Conservation (phyloP, 2,888 invertebrate genomes). For the Lycaena phlaeas region DNA sequence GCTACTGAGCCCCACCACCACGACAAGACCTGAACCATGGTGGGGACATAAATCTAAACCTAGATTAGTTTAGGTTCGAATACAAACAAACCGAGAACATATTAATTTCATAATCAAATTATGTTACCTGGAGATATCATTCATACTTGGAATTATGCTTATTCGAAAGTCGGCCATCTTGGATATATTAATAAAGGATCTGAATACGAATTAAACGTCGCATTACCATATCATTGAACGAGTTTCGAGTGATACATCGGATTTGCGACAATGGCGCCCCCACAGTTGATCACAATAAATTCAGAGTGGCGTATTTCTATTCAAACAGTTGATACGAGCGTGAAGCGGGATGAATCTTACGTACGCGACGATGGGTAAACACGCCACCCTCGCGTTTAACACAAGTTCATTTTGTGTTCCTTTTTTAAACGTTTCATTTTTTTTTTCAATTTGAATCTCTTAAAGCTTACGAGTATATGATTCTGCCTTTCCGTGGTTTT, state of each 20-base stretch:
- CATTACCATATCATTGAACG: slow-evolving; percentile 58
- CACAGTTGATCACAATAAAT: slow-evolving; percentile 55
- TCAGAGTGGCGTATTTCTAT: slow-evolving; percentile 63
- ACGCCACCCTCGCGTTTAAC: slow-evolving; percentile 27
- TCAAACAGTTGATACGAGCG: slow-evolving; percentile 67
- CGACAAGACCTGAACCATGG: no score
- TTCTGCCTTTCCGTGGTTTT: neutral
- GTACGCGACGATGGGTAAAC: slow-evolving; percentile 54
- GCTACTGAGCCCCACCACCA: no score
- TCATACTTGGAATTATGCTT: no score
- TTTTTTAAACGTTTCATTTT: slow-evolving; percentile 3
- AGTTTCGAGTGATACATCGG: slow-evolving; percentile 63
- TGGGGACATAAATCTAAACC: no score
- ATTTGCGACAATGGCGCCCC: slow-evolving; percentile 53
- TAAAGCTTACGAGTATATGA: no score
- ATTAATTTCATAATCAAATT: no score
- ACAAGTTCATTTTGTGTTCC: slow-evolving; percentile 12
- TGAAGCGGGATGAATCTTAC: slow-evolving; percentile 55
- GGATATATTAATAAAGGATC: slow-evolving; percentile 36
- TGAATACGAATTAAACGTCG: slow-evolving; percentile 62
- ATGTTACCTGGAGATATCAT: no score
- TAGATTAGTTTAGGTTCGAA: no score
- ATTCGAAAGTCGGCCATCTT: slow-evolving; percentile 6
- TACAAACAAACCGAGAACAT: no score
- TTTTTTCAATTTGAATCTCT: slow-evolving; percentile 2